These are phyloP conservation scores for Opisthocomus hoazin DNA, from an alignment of 2,113 vertebrate genomes.

Conservation along the genomic window DNA sequence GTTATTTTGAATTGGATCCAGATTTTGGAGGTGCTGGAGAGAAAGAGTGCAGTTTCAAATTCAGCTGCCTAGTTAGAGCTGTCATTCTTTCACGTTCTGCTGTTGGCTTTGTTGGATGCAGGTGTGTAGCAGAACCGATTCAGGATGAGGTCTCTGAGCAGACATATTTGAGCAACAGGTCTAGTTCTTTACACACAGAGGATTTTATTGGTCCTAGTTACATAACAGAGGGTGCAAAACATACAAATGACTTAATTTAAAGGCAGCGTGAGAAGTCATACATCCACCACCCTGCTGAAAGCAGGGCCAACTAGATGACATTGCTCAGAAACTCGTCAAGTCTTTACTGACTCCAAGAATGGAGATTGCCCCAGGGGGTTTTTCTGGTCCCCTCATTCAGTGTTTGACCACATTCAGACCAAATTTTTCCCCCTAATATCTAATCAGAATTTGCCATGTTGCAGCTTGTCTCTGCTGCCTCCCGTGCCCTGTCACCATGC, in stretches of 20 bases:
- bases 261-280: neutral
- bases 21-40: neutral
- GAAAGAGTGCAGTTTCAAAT: neutral
- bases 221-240: neutral
- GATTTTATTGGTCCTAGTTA: neutral
- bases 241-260: neutral
- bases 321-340: neutral
- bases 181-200: neutral
- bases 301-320: neutral
- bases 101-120: neutral
- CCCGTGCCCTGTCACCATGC: neutral
- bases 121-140: neutral
- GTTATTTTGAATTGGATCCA: neutral
- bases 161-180: neutral
- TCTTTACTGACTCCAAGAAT: neutral
- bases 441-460: neutral
- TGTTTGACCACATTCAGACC: neutral
- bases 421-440: neutral
- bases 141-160: neutral
- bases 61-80: neutral
- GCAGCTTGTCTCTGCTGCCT: neutral
- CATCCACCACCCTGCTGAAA: neutral
- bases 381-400: neutral
- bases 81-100: neutral
- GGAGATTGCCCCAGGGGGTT: neutral